Percentiles rank a stretch among this genome's conserved stretches.
phyloP scores from a whole-genome alignment of 2,797 vertebrate species.

The Rhinatrema bivittatum region DNA sequence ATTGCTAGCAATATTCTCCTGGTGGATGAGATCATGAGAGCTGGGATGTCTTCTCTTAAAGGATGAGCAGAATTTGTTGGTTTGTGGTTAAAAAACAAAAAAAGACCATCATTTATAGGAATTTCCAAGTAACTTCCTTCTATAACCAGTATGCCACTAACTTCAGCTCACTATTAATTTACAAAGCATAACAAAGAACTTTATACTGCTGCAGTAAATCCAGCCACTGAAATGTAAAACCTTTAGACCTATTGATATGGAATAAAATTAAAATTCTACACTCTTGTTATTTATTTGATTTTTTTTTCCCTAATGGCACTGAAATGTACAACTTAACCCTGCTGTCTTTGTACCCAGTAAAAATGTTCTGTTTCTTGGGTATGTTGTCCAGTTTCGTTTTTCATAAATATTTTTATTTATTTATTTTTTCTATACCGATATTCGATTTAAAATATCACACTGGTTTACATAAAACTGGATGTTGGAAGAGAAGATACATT shows the following conservation, averaged over 20 bases:
- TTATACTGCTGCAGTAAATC: conserved; percentile 9
- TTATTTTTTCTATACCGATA: too few relatives aligned
- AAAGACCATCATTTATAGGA: neutral
- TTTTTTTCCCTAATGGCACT: conserved; percentile 71
- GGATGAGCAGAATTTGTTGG: conserved; percentile 57
- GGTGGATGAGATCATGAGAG: conserved; percentile 97
- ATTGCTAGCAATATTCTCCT: conserved; percentile 94
- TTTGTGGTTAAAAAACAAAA: too few relatives aligned
- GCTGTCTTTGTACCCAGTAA: conserved; percentile 67
- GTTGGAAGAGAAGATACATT: too few relatives aligned
- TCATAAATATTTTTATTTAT: too few relatives aligned
- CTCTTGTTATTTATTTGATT: conserved; percentile 41
- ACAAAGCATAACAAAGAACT: conserved; percentile 12
- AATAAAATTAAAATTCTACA: conserved; percentile 31
- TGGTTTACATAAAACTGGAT: too few relatives aligned
- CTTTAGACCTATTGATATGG: conserved; percentile 22
- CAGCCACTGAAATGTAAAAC: conserved; percentile 2
- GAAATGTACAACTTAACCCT: conserved; percentile 44
- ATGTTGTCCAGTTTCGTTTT: too few relatives aligned
- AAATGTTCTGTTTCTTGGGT: too few relatives aligned
- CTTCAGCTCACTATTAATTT: conserved; percentile 9
- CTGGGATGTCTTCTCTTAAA: conserved; percentile 94
- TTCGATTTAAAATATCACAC: too few relatives aligned
- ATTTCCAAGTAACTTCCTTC: neutral
- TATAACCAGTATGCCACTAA: neutral